Evolutionary conservation across 1,140 invertebrate species (phyloP).

Genomic region (Pissodes strobi): DNA sequence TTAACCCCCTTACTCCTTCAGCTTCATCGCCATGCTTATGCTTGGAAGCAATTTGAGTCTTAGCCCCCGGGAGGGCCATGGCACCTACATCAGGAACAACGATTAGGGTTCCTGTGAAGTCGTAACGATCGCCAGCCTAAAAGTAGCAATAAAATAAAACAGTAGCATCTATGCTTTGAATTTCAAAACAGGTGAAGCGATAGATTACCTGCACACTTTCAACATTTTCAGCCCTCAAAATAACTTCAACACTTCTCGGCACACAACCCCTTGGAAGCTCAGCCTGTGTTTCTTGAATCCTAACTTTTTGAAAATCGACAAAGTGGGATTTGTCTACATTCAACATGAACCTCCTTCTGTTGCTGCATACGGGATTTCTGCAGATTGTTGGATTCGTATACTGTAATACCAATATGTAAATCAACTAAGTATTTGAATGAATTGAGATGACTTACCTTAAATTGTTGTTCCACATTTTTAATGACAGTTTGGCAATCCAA

Average conservation of each 20-base stretch:
- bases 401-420: conserved; percentile 61
- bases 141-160: neutral
- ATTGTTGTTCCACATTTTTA: conserved; percentile 97
- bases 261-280: conserved; percentile 97
- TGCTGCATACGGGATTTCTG: conserved; percentile 92
- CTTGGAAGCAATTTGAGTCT: conserved; percentile 78
- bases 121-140: conserved; percentile 78
- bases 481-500: conserved; percentile 95
- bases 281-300: conserved; percentile 97
- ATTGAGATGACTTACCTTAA: conserved; percentile 87
- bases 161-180: too few species aligned
- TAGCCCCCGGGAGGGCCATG: conserved; percentile 82
- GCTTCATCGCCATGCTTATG: conserved; percentile 74
- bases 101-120: conserved; percentile 96
- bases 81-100: conserved; percentile 95
- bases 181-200: too few species aligned
- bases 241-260: conserved; percentile 93
- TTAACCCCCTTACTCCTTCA: conserved; percentile 88
- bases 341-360: conserved; percentile 86
- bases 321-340: conserved; percentile 94
- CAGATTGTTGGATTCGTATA: conserved; percentile 95
- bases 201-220: conserved; percentile 93
- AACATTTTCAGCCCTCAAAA: conserved; percentile 94
- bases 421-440: conserved; percentile 15
- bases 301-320: conserved; percentile 98